Conservation (phyloP, 2,113 vertebrate species). For the Micromys minutus region DNA sequence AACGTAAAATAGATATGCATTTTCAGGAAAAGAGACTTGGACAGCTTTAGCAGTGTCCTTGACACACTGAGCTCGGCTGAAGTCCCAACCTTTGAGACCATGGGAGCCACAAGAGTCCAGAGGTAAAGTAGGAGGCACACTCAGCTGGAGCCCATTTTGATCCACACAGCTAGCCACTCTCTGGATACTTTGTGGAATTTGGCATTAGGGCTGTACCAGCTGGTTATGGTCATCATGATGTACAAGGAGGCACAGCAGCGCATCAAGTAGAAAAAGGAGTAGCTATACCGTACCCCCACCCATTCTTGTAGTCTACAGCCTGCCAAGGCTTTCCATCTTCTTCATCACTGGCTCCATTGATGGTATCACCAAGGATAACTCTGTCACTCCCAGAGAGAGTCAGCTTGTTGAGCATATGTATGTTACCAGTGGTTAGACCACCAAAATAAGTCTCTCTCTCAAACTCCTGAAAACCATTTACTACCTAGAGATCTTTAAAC, state of each 20-base stretch:
- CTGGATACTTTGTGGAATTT: constrained; percentile 90
- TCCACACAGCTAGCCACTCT: constrained; percentile 95
- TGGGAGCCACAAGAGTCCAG: constrained; percentile 92
- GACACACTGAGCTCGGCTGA: constrained; percentile 85
- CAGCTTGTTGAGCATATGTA: constrained; percentile 89
- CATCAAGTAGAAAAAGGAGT: constrained; percentile 95
- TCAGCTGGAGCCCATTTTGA: constrained; percentile 97
- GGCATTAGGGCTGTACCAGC: constrained; percentile 96
- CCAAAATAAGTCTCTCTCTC: not conserved
- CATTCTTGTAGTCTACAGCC: constrained; percentile 92
- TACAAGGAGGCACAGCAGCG: constrained; percentile 94
- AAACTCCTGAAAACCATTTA: not conserved
- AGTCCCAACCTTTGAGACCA: constrained; percentile 92
- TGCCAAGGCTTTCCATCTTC: constrained; percentile 84
- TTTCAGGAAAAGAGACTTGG: constrained; percentile 75
- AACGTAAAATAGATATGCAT: constrained; percentile 73
- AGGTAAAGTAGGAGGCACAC: constrained; percentile 91
- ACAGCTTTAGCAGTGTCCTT: not conserved
- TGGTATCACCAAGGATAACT: constrained; percentile 87
- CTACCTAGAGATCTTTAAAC: not conserved
- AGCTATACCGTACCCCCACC: constrained; percentile 94
- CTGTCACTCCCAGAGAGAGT: constrained; percentile 90
- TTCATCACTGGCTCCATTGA: constrained; percentile 66
- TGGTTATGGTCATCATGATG: constrained; percentile 98
- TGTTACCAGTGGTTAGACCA: not conserved